Conservation (phyloP, 1,140 invertebrate genomes). For the Rhyzopertha dominica region DNA sequence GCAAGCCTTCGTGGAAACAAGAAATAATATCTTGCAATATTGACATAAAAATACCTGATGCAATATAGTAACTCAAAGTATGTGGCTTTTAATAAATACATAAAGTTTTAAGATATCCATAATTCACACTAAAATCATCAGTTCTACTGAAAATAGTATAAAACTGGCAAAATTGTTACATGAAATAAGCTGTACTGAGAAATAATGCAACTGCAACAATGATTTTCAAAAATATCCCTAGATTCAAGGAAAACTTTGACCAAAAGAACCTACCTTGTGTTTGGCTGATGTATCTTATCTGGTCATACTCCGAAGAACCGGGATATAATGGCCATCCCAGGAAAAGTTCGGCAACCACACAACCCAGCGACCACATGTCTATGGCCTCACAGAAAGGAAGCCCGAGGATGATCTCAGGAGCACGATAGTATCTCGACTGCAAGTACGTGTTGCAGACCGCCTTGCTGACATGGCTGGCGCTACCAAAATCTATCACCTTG, state of each 20-base stretch:
- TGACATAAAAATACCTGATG: neutral
- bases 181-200: neutral
- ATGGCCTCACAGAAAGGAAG: slow-evolving; percentile 99
- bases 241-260: slow-evolving; percentile 4
- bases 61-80: neutral
- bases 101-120: no score
- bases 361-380: slow-evolving; percentile 99
- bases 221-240: no score
- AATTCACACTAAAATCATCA: no score
- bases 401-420: slow-evolving; percentile 97
- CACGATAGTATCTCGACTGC: slow-evolving; percentile 97
- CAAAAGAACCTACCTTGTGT: slow-evolving; percentile 71
- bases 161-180: neutral
- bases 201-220: neutral
- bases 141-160: no score
- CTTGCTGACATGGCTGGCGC: slow-evolving; percentile 97
- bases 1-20: slow-evolving; percentile 79
- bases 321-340: slow-evolving; percentile 99
- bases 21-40: neutral
- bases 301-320: slow-evolving; percentile 99
- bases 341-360: slow-evolving; percentile 98
- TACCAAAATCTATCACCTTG: slow-evolving; percentile 99
- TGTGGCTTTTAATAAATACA: neutral
- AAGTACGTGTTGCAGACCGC: slow-evolving; percentile 99
- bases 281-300: slow-evolving; percentile 88